phyloP scores from a whole-genome alignment of 1,140 invertebrate species.

The Drosophila santomea region DNA sequence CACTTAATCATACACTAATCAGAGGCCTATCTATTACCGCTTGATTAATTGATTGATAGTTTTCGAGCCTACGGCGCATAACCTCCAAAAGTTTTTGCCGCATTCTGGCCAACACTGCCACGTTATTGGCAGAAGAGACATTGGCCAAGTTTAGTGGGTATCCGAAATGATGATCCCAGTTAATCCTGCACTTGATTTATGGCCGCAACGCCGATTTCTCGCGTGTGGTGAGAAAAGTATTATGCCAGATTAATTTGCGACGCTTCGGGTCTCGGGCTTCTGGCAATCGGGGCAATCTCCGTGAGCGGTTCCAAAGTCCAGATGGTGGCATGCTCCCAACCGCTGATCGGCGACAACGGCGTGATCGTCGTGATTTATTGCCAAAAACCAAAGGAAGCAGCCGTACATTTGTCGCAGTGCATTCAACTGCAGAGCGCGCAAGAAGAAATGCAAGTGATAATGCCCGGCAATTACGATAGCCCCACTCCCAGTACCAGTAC shows the following conservation, averaged over 20 bases:
- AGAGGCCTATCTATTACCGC: slow-evolving; percentile 10
- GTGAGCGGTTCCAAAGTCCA: slow-evolving; percentile 74
- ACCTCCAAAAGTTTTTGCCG: slow-evolving; percentile 28
- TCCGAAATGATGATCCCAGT: background rate
- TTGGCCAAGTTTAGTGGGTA: background rate
- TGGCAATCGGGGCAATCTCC: slow-evolving; percentile 52
- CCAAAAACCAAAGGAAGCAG: slow-evolving; percentile 25
- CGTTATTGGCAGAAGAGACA: background rate
- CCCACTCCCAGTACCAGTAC: background rate
- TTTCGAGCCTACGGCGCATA: slow-evolving; percentile 19
- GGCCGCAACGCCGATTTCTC: slow-evolving; percentile 19
- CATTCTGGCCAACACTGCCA: slow-evolving; percentile 20
- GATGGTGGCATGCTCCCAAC: slow-evolving; percentile 51
- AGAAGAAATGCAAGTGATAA: slow-evolving; percentile 57
- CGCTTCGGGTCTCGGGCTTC: slow-evolving; percentile 20
- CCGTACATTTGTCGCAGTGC: slow-evolving; percentile 54
- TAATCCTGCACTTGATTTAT: slow-evolving; percentile 37
- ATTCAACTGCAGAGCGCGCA: slow-evolving; percentile 58
- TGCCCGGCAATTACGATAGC: slow-evolving; percentile 53
- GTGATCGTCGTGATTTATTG: slow-evolving; percentile 33
- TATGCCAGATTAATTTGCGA: background rate
- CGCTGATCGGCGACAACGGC: slow-evolving; percentile 52
- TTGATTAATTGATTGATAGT: slow-evolving; percentile 28
- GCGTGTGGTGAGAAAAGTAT: slow-evolving; percentile 11
- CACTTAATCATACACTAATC: slow-evolving; percentile 8